Percentiles rank a stretch among this genome's conserved stretches.
These are phyloP conservation scores for Apostichopus californicus DNA, from an alignment of 35 echinoderm and acorn worm species.

Conservation along the genomic window DNA sequence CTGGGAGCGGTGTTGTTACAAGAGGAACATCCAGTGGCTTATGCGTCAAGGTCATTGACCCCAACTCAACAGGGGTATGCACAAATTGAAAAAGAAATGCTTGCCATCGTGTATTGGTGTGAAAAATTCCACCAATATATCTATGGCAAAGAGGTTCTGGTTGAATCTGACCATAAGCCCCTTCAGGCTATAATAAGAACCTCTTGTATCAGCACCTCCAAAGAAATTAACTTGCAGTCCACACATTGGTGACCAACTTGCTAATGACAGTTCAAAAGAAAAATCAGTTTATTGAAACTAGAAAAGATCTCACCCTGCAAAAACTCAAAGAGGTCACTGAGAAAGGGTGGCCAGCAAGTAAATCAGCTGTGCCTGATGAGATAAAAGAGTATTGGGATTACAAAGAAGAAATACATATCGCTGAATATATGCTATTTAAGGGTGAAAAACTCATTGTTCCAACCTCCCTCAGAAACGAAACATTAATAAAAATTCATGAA, in stretches of 20 bases:
- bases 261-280: neutral
- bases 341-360: conserved; percentile 57
- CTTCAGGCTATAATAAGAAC: conserved; percentile 39
- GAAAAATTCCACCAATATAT: conserved; percentile 65
- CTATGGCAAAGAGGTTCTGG: conserved; percentile 50
- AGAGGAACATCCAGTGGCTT: conserved; percentile 36
- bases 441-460: no score
- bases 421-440: neutral
- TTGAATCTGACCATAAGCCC: conserved; percentile 70
- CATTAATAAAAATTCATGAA: no score
- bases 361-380: neutral
- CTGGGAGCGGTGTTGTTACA: conserved; percentile 38
- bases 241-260: neutral
- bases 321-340: neutral
- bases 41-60: conserved; percentile 29
- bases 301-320: conserved; percentile 3
- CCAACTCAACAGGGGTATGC: conserved; percentile 37
- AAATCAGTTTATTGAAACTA: conserved; percentile 35
- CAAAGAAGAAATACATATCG: conserved; percentile 45
- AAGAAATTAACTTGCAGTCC: neutral
- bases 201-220: conserved; percentile 40
- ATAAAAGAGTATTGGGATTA: neutral
- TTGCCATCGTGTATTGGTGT: conserved; percentile 42
- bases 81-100: conserved; percentile 57
- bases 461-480: no score